Percentiles rank a stretch among this genome's conserved stretches.
Evolutionary conservation across 1,140 invertebrate genomes (phyloP).

Genomic region (Eupristina koningsbergeri): DNA sequence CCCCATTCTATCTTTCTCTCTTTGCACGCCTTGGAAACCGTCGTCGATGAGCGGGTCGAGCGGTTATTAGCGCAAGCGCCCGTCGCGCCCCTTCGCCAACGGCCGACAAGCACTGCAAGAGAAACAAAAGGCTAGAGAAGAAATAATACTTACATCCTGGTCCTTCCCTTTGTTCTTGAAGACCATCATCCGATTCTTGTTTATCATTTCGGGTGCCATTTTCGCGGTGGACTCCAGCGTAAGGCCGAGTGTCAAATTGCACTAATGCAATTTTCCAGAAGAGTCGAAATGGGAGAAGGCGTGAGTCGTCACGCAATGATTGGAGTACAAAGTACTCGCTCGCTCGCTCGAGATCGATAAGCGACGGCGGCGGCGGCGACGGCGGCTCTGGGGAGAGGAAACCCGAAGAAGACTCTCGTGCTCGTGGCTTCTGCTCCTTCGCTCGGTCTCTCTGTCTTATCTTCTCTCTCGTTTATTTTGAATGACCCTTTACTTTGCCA

Average conservation of each 20-base stretch:
- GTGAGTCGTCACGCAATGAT: neutral
- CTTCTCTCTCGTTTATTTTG: conserved; percentile 29
- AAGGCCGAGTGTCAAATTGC: neutral
- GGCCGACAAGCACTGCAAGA: conserved; percentile 25
- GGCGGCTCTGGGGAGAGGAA: neutral
- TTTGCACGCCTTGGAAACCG: conserved; percentile 46
- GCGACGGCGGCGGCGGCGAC: too few species aligned
- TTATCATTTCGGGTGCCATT: conserved; percentile 85
- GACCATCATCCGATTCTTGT: conserved; percentile 88
- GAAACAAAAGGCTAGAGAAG: neutral
- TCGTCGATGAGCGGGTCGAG: conserved; percentile 33
- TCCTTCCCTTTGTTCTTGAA: conserved; percentile 98
- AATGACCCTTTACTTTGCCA: conserved; percentile 59
- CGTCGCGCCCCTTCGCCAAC: conserved; percentile 49
- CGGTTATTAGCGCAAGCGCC: conserved; percentile 5
- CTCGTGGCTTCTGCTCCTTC: neutral
- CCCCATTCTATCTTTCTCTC: conserved; percentile 27
- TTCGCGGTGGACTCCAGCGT: conserved; percentile 62
- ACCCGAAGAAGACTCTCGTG: neutral
- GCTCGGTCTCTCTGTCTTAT: neutral
- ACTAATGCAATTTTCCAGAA: neutral
- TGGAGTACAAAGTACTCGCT: neutral
- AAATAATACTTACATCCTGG: conserved; percentile 89
- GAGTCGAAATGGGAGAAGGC: neutral
- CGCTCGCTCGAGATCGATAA: too few species aligned